Base-by-base conservation (phyloP, 30 jellyfish, hydroid and myxozoan species). In the Turritopsis dohrnii region DNA sequence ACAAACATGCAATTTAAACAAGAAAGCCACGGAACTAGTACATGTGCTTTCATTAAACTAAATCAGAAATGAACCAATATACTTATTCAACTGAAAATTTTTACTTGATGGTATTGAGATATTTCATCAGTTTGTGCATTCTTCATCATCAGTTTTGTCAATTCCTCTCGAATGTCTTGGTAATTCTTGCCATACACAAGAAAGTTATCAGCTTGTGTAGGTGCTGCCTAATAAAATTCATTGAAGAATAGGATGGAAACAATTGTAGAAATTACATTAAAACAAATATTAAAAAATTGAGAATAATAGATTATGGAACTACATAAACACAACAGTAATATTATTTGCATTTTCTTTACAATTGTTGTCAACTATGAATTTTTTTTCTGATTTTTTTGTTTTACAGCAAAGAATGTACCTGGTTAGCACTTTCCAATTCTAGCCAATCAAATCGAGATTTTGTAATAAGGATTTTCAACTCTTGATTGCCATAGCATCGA, bases 381-480 rank as follows among this genome's bases (percentile, higher is more conserved):
- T n/a, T n/a, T n/a, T n/a, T n/a, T n/a, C n/a, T n/a, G n/a, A n/a
- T n/a, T 3, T 41, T 41, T 13, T 41, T 41, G 9, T 41, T 41
- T 41, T 41, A 41, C 13, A 41, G 13, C 60, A 41, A 41, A 41
- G 13, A 5, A 41, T n/a, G 13, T 41, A 41, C 60, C 60, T 41
- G 60, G 60, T 41, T 41, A 41, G 60, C 77, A n/a, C 17, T 1
- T 77, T 77, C 72, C 66, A 77, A 25, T 17, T 25, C 72, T 26
- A 77, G 85, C 85, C 85, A 77, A 24, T 29, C 72, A 1, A 30
- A 26, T n/a, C 29, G 29, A 80, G 52, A 31, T 21, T 80, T 22
- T 22, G 18, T 27, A 52, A 80, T 53, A 22, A 80, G 21, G 20
- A 24, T 80, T n/a, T 80, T 25, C 21, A 80, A 21, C 54, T 71